Base-by-base conservation (phyloP, 2,113 vertebrate species). In the Perca flavescens region DNA sequence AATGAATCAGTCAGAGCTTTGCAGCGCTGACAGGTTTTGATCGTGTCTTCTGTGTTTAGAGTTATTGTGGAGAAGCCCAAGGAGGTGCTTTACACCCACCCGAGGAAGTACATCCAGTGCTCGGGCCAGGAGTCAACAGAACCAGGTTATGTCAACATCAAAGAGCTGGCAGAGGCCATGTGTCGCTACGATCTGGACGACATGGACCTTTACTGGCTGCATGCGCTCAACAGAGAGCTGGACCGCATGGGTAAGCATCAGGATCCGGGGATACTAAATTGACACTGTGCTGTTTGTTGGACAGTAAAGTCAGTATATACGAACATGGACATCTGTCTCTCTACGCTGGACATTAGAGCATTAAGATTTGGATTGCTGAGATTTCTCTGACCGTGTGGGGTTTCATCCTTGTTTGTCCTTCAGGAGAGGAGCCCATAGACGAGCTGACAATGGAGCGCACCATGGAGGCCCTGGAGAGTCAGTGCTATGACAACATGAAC, bases 151-250 rank as follows among this genome's bases (percentile, higher is more conserved):
- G 92, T 97, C 62, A 97, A 97, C 94, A 98, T 99, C 85, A 94
- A 95, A 57, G 97, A 99, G 89, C 72, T 99, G 90, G 97, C 98
- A 0, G 97, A 98, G 91, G 95, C 95, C 86, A 94, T 99, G 94
- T 99, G 98, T 90, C 97, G 97, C 83, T 99, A 99, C 77, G 98
- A 99, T 79, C 94, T 99, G 93, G 98, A 99, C 65, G 97, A 99
- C 77, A 96, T 96, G 95, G 98, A 99, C 88, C 96, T 98, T 22
- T 95, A 96, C 88, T 99, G 98, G 98, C 96, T 99, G 57, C 96
- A 96, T 49, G 80, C 95, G 15, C 94, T 98, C 83, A 99, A 99
- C 93, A 91, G 87, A 31, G 96, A 98, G 80, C 97, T 98, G 16
- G 81, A 88, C 28, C 92, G 94, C 82, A 99, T 99, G 97, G 98